phyloP scores from a whole-genome alignment of 2,113 vertebrate species.

The Camarhynchus parvulus region DNA sequence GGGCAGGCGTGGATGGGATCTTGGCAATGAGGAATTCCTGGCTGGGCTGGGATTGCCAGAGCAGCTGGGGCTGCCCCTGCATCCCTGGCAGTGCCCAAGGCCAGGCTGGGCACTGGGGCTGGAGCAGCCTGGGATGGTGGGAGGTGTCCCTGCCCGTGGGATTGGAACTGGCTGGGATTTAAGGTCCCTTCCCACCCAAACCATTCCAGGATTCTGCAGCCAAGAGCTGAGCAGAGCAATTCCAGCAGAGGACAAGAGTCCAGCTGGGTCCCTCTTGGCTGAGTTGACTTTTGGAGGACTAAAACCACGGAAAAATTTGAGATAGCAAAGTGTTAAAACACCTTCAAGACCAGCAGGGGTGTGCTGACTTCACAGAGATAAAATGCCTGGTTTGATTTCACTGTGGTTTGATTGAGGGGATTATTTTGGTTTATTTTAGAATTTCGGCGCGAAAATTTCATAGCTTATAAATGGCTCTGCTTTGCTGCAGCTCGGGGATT shows the following conservation, averaged over 20 bases:
- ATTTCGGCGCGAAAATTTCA: rapidly evolving
- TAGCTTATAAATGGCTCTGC: neutral
- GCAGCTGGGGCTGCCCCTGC: neutral
- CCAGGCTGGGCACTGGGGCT: neutral
- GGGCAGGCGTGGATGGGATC: neutral
- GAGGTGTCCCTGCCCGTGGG: neutral
- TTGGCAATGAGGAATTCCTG: neutral
- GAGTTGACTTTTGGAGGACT: neutral
- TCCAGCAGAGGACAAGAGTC: neutral
- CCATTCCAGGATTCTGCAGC: neutral
- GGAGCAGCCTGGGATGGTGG: rapidly evolving
- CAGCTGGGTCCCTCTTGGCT: neutral
- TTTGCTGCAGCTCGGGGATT: neutral
- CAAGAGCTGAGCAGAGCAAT: neutral
- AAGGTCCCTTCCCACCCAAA: neutral
- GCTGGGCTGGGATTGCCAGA: neutral
- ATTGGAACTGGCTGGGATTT: neutral
- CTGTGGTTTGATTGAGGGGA: neutral
- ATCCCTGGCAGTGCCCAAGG: neutral
- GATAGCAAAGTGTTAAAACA: neutral
- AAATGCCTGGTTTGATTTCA: neutral
- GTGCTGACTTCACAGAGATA: neutral
- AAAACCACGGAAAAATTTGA: neutral
- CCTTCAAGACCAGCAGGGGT: neutral
- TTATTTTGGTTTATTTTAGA: neutral